Evolutionary conservation across 2,797 vertebrate genomes (phyloP).

Genomic region (Cygnus olor): DNA sequence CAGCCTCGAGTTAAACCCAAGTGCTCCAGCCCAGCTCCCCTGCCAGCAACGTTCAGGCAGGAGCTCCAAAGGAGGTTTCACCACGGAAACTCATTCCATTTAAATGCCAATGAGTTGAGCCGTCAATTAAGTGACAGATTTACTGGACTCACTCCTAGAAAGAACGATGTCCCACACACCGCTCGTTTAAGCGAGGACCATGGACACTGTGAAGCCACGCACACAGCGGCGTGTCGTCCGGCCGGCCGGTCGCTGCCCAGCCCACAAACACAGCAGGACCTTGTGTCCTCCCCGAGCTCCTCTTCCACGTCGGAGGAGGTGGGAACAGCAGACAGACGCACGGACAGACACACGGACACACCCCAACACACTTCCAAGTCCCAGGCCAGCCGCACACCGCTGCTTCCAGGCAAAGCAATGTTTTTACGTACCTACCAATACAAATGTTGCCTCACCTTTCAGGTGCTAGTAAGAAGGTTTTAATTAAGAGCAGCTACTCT

Average conservation of each 20-base stretch:
- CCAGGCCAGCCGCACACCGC: fast-evolving
- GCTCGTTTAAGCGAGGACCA: neutral
- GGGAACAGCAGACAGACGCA: too few relatives aligned
- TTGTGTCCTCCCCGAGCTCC: neutral
- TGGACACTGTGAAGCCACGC: neutral
- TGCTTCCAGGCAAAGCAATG: neutral
- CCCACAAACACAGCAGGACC: too few relatives aligned
- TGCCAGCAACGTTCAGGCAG: neutral
- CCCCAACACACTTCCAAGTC: fast-evolving
- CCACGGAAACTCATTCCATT: conserved; percentile 16
- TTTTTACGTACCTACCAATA: neutral
- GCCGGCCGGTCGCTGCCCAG: neutral
- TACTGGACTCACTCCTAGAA: conserved; percentile 13
- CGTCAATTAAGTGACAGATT: conserved; percentile 34
- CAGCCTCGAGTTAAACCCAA: fast-evolving
- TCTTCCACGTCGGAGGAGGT: neutral
- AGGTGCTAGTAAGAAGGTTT: neutral
- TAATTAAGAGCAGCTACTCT: conserved; percentile 57
- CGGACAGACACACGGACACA: too few relatives aligned
- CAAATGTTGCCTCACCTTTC: neutral
- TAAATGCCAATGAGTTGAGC: conserved; percentile 27
- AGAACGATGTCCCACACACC: neutral
- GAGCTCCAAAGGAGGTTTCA: neutral
- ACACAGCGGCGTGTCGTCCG: neutral
- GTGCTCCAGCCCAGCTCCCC: neutral